These are phyloP conservation scores for Ancistrus triradiatus DNA, from an alignment of 2,113 vertebrate species.

Conservation along the genomic window DNA sequence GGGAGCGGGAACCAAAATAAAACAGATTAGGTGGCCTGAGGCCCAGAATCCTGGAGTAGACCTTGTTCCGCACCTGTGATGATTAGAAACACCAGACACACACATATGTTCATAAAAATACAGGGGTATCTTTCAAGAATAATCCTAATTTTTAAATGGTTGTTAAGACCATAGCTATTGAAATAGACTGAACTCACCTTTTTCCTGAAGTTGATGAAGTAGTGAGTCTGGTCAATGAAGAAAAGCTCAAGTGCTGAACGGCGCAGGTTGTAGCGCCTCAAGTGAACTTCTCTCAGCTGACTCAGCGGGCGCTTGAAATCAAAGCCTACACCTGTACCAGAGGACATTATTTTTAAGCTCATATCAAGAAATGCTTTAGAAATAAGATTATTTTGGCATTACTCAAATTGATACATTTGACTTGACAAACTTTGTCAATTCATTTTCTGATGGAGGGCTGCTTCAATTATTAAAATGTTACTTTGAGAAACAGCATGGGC, in stretches of 20 bases:
- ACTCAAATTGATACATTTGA: no score
- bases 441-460: no score
- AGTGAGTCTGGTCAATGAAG: slow-evolving; percentile 96
- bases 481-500: no score
- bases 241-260: slow-evolving; percentile 93
- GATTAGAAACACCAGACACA: neutral
- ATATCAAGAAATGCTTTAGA: no score
- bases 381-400: no score
- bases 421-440: no score
- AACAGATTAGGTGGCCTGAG: slow-evolving; percentile 81
- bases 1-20: slow-evolving; percentile 86
- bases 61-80: slow-evolving; percentile 85
- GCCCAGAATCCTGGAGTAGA: slow-evolving; percentile 87
- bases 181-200: slow-evolving; percentile 64
- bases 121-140: neutral
- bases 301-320: slow-evolving; percentile 90
- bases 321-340: slow-evolving; percentile 80
- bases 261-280: slow-evolving; percentile 94
- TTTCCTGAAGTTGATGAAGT: slow-evolving; percentile 95
- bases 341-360: no score
- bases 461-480: no score
- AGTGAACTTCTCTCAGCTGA: slow-evolving; percentile 90
- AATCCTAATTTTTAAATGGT: neutral
- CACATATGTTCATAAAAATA: neutral
- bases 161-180: neutral